Percentiles rank a stretch among this genome's conserved stretches.
Conservation (phyloP, 1,140 invertebrate species). For the Leptinotarsa defecta region DNA sequence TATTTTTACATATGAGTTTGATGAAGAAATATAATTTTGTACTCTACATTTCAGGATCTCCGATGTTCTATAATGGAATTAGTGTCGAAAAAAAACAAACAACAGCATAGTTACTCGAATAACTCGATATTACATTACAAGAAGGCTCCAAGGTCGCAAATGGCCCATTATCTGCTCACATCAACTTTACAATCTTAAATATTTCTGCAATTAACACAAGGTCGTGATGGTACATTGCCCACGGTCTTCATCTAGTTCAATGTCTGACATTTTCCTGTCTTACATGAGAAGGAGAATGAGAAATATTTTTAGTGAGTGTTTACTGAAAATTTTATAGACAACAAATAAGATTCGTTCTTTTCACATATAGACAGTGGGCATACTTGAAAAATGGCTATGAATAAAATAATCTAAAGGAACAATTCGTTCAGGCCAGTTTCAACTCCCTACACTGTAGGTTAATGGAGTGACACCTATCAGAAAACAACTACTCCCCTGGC, state of each 20-base stretch:
- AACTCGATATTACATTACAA: neutral
- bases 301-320: neutral
- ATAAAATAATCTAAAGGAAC: no score
- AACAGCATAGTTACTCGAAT: neutral
- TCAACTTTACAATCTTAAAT: constrained; percentile 35
- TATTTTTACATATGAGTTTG: no score
- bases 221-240: constrained; percentile 43
- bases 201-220: constrained; percentile 45
- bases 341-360: no score
- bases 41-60: neutral
- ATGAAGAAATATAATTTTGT: no score
- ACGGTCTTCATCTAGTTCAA: constrained; percentile 36
- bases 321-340: no score
- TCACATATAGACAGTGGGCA: no score
- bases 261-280: constrained; percentile 21
- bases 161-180: constrained; percentile 38
- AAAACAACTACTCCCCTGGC: no score
- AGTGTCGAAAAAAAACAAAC: neutral
- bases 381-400: no score
- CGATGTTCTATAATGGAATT: neutral
- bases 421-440: no score
- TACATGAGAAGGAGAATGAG: neutral
- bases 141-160: constrained; percentile 37
- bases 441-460: no score
- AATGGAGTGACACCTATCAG: no score